Conservation (phyloP, 1,140 invertebrate genomes). For the Tetramorium parvispinum region DNA sequence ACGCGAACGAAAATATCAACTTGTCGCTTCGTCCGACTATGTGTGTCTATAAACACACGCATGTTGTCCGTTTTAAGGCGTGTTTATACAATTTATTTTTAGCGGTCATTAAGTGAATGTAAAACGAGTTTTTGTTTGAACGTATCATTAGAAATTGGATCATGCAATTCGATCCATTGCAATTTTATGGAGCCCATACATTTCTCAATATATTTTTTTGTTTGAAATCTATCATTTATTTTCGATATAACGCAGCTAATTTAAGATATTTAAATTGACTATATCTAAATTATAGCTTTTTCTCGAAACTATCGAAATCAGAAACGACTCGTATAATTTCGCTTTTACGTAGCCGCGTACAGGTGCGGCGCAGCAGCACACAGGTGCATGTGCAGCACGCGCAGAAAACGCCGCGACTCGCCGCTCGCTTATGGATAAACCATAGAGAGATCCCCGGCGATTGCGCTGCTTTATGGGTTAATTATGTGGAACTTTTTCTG, state of each 20-base stretch:
- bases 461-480: slow-evolving; percentile 81
- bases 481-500: slow-evolving; percentile 75
- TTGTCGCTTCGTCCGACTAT: slow-evolving; percentile 44
- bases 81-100: background rate
- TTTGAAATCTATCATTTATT: background rate
- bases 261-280: background rate
- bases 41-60: slow-evolving; percentile 24
- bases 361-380: slow-evolving; percentile 40
- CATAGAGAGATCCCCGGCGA: slow-evolving; percentile 70
- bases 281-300: background rate
- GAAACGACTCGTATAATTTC: slow-evolving; percentile 29
- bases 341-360: slow-evolving; percentile 34
- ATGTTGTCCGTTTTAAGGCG: background rate
- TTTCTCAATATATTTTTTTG: background rate
- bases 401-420: slow-evolving; percentile 24
- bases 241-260: background rate
- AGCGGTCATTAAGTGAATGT: background rate
- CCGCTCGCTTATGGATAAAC: slow-evolving; percentile 70
- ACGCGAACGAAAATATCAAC: slow-evolving; percentile 59
- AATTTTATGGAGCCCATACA: background rate
- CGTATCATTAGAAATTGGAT: background rate
- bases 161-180: background rate
- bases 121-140: background rate
- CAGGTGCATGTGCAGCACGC: slow-evolving; percentile 37
- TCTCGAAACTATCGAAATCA: background rate